Percentiles rank a stretch among this genome's conserved stretches.
phyloP scores from a whole-genome alignment of 2,113 vertebrate species.

The Polyodon spathula region DNA sequence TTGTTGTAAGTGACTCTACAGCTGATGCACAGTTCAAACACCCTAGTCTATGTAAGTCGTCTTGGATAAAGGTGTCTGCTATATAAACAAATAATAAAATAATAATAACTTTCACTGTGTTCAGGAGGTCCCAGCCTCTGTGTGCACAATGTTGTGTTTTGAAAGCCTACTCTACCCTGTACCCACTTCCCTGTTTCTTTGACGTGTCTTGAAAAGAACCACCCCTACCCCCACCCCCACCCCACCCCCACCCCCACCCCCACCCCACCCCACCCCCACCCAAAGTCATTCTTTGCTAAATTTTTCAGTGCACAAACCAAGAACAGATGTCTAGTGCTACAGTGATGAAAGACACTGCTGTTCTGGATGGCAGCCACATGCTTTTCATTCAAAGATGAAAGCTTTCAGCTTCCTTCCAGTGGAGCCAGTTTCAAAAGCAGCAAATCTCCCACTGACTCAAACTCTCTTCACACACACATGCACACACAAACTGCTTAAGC shows the following conservation, averaged over 20 bases:
- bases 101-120: too few species aligned
- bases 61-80: too few species aligned
- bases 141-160: too few species aligned
- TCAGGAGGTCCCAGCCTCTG: too few species aligned
- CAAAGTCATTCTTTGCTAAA: constrained; percentile 43
- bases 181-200: too few species aligned
- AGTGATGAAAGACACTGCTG: constrained; percentile 70
- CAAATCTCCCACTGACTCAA: constrained; percentile 50
- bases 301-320: constrained; percentile 63
- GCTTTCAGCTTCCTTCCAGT: constrained; percentile 61
- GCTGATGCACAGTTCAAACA: too few species aligned
- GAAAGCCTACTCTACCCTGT: too few species aligned
- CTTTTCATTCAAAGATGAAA: constrained; percentile 74
- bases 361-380: constrained; percentile 71
- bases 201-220: too few species aligned
- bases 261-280: constrained; percentile 33
- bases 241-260: constrained; percentile 23
- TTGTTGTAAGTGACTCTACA: too few species aligned
- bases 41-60: too few species aligned
- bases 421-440: constrained; percentile 50
- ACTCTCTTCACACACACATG: constrained; percentile 46
- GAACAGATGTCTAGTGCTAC: constrained; percentile 64
- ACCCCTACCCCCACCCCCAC: too few species aligned
- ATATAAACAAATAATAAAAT: too few species aligned
- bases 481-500: constrained; percentile 27